Evolutionary conservation across 37 sponge, comb jelly and placozoan genomes (phyloP).

Genomic region (Crambe crambe): DNA sequence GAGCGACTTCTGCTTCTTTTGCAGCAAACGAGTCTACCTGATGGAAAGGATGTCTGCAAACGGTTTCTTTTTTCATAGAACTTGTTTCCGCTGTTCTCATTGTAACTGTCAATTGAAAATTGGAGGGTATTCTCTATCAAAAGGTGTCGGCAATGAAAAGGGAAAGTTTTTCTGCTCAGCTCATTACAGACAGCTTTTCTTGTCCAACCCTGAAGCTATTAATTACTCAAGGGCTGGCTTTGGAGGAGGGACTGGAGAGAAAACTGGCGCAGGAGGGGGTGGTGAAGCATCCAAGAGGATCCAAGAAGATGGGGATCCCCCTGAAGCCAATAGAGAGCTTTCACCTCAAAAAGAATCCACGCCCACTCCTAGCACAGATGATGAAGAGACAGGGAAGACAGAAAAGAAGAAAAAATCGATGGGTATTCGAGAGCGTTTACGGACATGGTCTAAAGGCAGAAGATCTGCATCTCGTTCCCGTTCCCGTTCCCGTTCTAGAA

Average conservation of each 20-base stretch:
- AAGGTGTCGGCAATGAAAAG: slow-evolving; percentile 54
- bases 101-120: slow-evolving; percentile 74
- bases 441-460: neutral
- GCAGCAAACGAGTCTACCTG: slow-evolving; percentile 74
- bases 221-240: slow-evolving; percentile 55
- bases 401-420: neutral
- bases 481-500: neutral
- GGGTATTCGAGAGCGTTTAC: neutral
- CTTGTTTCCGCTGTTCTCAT: slow-evolving; percentile 80
- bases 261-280: neutral
- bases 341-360: neutral
- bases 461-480: neutral
- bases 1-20: slow-evolving; percentile 81
- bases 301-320: neutral
- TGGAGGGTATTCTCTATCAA: slow-evolving; percentile 75
- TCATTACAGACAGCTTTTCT: slow-evolving; percentile 83
- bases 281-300: neutral
- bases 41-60: slow-evolving; percentile 88
- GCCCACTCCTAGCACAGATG: neutral
- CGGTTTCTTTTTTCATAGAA: slow-evolving; percentile 82
- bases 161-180: slow-evolving; percentile 86
- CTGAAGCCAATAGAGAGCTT: neutral
- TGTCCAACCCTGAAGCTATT: slow-evolving; percentile 85
- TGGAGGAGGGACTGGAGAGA: neutral
- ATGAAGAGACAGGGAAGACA: neutral